phyloP scores from a whole-genome alignment of 2,888 invertebrate species.

The Cheilosia grossa region DNA sequence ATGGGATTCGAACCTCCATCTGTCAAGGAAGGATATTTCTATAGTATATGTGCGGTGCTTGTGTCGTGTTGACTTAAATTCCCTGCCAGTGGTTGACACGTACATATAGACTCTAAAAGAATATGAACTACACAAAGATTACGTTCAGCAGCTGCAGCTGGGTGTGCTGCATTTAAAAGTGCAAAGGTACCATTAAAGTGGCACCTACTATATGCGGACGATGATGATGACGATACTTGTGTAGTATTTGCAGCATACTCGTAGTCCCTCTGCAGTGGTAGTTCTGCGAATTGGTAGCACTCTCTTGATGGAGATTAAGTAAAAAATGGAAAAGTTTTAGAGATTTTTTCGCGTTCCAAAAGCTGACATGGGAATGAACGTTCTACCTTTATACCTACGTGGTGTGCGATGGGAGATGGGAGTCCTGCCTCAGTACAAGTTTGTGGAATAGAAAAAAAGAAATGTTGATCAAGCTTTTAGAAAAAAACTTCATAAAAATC shows the following conservation, averaged over 20 bases:
- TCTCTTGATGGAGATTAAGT: constrained; percentile 47
- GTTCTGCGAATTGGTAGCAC: constrained; percentile 36
- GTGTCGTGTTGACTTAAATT: constrained; percentile 53
- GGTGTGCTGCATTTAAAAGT: constrained; percentile 40
- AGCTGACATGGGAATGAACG: constrained; percentile 67
- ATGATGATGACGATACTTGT: constrained; percentile 1
- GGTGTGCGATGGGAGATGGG: neutral
- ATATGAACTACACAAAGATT: constrained; percentile 57
- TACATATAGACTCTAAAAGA: constrained; percentile 28
- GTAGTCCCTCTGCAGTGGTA: constrained; percentile 15
- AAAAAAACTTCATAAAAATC: constrained; percentile 62
- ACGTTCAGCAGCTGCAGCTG: constrained; percentile 47
- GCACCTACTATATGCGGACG: constrained; percentile 48
- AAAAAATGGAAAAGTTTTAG: constrained; percentile 52
- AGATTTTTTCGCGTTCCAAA: constrained; percentile 31
- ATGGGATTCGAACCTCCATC: constrained; percentile 31
- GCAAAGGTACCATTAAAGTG: constrained; percentile 61
- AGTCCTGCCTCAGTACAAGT: constrained; percentile 26
- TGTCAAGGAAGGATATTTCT: constrained; percentile 58
- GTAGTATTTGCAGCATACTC: constrained; percentile 10
- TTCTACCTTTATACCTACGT: constrained; percentile 53
- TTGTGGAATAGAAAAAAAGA: constrained; percentile 2
- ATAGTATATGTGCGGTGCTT: constrained; percentile 21
- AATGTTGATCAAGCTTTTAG: constrained; percentile 29
- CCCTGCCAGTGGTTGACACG: constrained; percentile 49